Conservation (phyloP, 2,113 vertebrate species). For the Atlantisia rogersi region DNA sequence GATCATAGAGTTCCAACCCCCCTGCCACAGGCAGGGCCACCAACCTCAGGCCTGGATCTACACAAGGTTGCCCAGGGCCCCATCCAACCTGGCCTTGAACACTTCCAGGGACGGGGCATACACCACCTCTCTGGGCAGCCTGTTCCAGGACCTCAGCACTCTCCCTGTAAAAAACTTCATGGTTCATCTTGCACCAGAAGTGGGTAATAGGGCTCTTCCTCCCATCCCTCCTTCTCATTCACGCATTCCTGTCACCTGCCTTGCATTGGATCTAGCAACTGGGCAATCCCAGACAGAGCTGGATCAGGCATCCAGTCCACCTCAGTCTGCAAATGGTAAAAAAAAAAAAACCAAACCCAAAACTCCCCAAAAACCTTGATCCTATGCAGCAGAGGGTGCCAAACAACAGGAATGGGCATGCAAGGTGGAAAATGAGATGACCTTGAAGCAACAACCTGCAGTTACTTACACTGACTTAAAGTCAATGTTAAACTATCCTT, state of each 20-base stretch:
- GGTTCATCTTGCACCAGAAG: not conserved
- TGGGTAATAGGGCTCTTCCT: not conserved
- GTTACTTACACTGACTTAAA: not conserved
- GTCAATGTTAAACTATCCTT: not conserved
- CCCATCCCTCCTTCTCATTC: not conserved
- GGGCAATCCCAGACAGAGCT: not conserved
- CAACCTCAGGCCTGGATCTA: too few relatives aligned
- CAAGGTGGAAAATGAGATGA: not conserved
- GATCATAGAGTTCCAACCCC: too few relatives aligned
- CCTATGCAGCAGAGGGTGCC: not conserved
- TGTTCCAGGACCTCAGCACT: too few relatives aligned
- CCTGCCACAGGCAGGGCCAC: too few relatives aligned
- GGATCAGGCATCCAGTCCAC: not conserved
- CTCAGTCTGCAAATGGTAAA: not conserved
- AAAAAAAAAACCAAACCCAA: not conserved
- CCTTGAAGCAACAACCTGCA: not conserved
- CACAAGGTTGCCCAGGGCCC: too few relatives aligned
- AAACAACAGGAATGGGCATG: not conserved
- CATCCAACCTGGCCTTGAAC: too few relatives aligned
- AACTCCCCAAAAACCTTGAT: rapidly evolving
- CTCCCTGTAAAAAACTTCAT: not conserved
- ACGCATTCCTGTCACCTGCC: not conserved
- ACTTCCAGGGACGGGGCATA: too few relatives aligned
- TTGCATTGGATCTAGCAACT: not conserved
- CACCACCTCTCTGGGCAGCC: too few relatives aligned